phyloP scores from a whole-genome alignment of 1,140 invertebrate species.

The Brachionus asplanchnoidis region DNA sequence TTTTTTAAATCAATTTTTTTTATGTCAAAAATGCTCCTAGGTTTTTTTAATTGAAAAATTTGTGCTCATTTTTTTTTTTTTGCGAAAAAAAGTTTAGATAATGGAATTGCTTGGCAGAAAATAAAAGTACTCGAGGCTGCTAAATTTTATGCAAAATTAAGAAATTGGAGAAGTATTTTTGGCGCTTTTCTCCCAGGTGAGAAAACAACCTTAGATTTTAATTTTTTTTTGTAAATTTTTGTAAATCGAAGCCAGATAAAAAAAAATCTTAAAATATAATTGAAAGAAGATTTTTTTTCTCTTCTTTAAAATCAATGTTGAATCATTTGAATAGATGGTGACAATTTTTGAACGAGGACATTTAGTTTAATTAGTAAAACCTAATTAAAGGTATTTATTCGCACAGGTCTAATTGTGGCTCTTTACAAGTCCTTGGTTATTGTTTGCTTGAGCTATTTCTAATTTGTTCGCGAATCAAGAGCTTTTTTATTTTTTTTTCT shows the following conservation, averaged over 20 bases:
- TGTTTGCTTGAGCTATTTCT: not conserved
- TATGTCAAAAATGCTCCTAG: not conserved
- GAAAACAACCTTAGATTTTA: not conserved
- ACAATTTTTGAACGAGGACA: not conserved
- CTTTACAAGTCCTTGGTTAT: not conserved
- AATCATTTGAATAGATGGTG: not conserved
- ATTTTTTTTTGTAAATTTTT: not conserved
- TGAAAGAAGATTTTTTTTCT: not conserved
- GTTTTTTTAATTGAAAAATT: not conserved
- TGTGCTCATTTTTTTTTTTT: not conserved
- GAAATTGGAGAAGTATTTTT: not conserved
- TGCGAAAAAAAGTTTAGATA: not conserved
- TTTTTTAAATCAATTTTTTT: not conserved
- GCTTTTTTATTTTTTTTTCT: not conserved
- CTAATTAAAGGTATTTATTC: not conserved
- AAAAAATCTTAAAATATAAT: not conserved
- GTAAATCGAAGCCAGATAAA: not conserved
- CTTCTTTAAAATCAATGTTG: not conserved
- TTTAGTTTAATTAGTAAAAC: slow-evolving; percentile 5
- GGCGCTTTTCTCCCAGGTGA: not conserved
- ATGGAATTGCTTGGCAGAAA: not conserved
- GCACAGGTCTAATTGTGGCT: not conserved
- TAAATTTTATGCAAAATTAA: not conserved
- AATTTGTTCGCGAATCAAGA: not conserved
- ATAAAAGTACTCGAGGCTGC: not conserved